Base-by-base conservation (phyloP, 1,140 invertebrate species). In the Drosophila obscura region DNA sequence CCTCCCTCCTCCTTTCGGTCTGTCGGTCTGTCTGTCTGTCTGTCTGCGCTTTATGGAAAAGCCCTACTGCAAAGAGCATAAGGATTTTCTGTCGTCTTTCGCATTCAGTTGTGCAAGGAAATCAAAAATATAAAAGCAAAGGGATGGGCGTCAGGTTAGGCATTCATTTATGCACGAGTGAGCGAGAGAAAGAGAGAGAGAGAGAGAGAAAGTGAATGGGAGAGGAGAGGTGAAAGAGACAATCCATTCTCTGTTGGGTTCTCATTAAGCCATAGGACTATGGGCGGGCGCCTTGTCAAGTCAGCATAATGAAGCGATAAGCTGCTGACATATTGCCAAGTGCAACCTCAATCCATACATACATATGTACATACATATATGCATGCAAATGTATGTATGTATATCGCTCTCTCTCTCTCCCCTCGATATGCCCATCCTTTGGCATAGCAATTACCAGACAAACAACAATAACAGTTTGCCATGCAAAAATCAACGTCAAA, bases 221-320 rank as follows among this genome's bases (percentile, higher is more conserved):
- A 9, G 9, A 4, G 2, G 1, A 57, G 9, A 4, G 13, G 28
- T 39, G 26, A 11, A 44, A 73, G 55, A 64, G 69, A 80, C 77
- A 71, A 77, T 77, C 53, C 74, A 48, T 35, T 65, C 48, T 45
- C 35, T 71, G 65, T 48, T 49, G 52, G 44, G 74, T 74, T 77
- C 71, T 82, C 79, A 82, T 81, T 81, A 81, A 81, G 78, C 73
- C 73, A 46, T 26, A 68, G 52, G 64, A 63, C 59, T 63, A 56
- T 35, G 48, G 66, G 56, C 57, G 48, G 66, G 56, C 57, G 66
- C 74, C 75, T 59, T 78, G 75, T 77, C 75, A 78, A 77, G 73
- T 62, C 63, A 73, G 79, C 79, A 79, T 82, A 82, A 82, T 82
- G 79, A 82, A 82, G 79, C 79, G 79, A 82, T 82, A 82, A 82